These are phyloP conservation scores for Drosophila melanogaster DNA, from an alignment of 1,140 invertebrate genomes.

Conservation along the genomic window DNA sequence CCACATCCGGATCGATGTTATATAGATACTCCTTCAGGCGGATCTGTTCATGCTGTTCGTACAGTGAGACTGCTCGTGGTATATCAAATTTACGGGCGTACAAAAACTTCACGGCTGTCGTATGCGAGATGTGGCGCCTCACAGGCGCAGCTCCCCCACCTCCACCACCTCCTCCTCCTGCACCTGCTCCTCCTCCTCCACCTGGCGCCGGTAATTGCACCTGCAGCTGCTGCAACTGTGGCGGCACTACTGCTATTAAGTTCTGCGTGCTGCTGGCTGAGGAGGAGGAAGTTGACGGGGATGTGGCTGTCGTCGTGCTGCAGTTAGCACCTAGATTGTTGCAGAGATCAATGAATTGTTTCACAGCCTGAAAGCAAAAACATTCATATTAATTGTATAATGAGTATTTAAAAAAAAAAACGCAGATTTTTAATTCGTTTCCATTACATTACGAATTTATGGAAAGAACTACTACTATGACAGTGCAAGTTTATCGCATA, in stretches of 20 bases:
- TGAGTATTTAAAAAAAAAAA: too few relatives aligned
- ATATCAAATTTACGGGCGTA: conserved; percentile 98
- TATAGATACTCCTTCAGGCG: conserved; percentile 93
- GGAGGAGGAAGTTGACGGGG: conserved; percentile 29
- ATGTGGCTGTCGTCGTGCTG: conserved; percentile 28
- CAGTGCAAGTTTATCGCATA: background rate
- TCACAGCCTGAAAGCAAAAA: conserved; percentile 71
- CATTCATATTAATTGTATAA: too few relatives aligned
- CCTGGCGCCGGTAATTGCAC: conserved; percentile 14
- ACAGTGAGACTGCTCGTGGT: conserved; percentile 93
- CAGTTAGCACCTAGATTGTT: conserved; percentile 76
- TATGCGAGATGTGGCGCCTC: conserved; percentile 87
- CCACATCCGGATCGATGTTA: conserved; percentile 91
- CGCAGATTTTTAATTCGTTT: background rate
- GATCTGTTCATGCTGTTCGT: conserved; percentile 95
- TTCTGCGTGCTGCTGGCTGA: conserved; percentile 33
- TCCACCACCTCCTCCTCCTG: conserved; percentile 3
- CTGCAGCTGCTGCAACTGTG: conserved; percentile 9
- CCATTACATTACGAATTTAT: background rate
- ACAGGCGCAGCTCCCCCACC: conserved; percentile 4
- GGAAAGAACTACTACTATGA: background rate
- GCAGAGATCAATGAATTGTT: conserved; percentile 85
- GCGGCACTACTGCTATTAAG: conserved; percentile 12
- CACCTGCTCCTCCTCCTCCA: conserved; percentile 1
- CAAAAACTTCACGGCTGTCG: conserved; percentile 97